Percentiles rank a stretch among this genome's conserved stretches.
phyloP scores from a whole-genome alignment of 2,888 invertebrate genomes.

The Eilema depressum region DNA sequence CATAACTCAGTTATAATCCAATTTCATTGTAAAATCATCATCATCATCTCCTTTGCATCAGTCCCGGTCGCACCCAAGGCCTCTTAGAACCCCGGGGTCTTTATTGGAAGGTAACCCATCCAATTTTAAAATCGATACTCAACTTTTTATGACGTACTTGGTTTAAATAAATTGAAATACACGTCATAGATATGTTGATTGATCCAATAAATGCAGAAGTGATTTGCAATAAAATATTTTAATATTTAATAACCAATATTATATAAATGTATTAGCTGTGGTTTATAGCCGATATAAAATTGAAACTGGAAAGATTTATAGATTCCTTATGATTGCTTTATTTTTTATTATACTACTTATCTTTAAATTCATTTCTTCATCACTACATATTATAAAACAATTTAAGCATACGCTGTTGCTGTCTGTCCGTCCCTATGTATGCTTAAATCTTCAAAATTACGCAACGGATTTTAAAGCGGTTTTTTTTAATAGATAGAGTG shows the following conservation, averaged over 20 bases:
- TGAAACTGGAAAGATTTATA: background rate
- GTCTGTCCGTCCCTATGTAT: no score
- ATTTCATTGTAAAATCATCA: no score
- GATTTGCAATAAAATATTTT: background rate
- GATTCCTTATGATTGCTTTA: background rate
- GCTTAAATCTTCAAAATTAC: no score
- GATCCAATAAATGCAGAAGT: background rate
- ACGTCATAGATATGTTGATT: background rate
- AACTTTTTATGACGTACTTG: background rate
- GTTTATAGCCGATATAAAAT: background rate
- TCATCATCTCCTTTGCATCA: no score
- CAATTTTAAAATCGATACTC: background rate
- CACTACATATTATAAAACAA: no score
- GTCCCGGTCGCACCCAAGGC: no score
- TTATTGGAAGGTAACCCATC: background rate
- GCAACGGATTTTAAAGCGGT: no score
- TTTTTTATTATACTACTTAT: background rate
- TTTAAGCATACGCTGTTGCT: no score
- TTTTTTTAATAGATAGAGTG: no score
- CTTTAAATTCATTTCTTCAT: no score
- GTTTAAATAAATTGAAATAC: background rate
- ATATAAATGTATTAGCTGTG: background rate
- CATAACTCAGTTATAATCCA: no score
- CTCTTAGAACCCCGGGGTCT: no score
- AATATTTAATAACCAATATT: slow-evolving; percentile 1